Evolutionary conservation across 2,113 vertebrate species (phyloP), one percentile per base, ranked within the genome.

Genomic region (Hemichromis elongatus): DNA sequence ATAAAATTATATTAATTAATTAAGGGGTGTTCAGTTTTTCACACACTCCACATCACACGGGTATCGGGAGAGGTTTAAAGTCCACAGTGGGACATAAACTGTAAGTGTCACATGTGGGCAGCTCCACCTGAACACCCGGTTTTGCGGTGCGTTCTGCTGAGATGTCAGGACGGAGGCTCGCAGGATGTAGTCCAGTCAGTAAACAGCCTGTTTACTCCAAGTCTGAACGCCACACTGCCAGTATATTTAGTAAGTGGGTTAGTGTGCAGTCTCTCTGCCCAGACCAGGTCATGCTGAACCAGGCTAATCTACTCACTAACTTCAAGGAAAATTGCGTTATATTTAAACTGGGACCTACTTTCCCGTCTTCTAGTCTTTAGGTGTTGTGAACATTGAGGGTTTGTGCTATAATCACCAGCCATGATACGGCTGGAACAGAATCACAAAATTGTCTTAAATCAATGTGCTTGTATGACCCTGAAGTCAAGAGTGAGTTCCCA

Each of bases 161-260:
- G 70, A 75, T 13, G 7, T 35, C 35, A 82, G 26, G 35, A 79
- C 1, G 11, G 47, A 86, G 35, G 19, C 70, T 53, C 26, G 16
- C 73, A 61, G 79, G 80, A 94, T 88, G 79, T 92, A 85, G 89
- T 90, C 91, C 93, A 91, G 81, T n/a, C 45, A 84, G 89, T 89
- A 90, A 90, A 92, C 82, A 89, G 14, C 57, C 45, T 56, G 78
- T 93, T 89, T 88, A 73, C 80, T 47, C 70, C 70, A 75, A 75
- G 70, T 52, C 77, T 45, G 30, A 89, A 75, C 3, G 37, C 26
- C 59, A 40, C 95, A 50, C 85, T 77, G 18, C 13, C 78, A n/a
- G 84, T 93, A 92, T 93, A 89, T 92, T 89, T 93, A 92, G 90
- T 89, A 95, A 93, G 90, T 94, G 86, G 93, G 94, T 93, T 93